These are phyloP conservation scores for Standfussiana lucernea DNA, from an alignment of 2,888 invertebrate genomes.

Conservation along the genomic window DNA sequence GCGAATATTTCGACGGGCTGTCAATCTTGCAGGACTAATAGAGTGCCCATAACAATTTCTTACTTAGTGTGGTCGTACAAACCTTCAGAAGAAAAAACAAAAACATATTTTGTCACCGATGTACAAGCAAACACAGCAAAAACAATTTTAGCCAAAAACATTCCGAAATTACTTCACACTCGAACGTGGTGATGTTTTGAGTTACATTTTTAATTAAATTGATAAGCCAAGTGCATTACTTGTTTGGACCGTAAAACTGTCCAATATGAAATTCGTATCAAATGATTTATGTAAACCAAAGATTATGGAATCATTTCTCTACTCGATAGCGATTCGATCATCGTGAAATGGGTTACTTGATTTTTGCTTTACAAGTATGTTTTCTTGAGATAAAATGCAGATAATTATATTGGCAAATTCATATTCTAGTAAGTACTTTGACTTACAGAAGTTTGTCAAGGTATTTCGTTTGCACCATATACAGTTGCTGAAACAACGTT, in stretches of 20 bases:
- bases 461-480: not conserved
- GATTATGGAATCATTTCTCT: not conserved
- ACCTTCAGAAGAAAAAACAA: constrained; percentile 41
- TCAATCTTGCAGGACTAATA: no score
- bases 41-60: no score
- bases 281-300: constrained; percentile 25
- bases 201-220: constrained; percentile 72
- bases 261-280: constrained; percentile 22
- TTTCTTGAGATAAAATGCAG: not conserved
- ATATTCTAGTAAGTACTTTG: not conserved
- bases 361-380: not conserved
- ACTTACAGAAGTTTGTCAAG: not conserved
- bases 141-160: constrained; percentile 70
- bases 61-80: not conserved
- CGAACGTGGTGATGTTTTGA: constrained; percentile 60
- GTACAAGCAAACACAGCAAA: constrained; percentile 42
- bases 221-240: constrained; percentile 67
- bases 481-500: not conserved
- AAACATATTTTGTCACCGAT: constrained; percentile 54
- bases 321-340: constrained; percentile 2
- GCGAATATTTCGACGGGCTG: no score
- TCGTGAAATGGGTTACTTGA: not conserved
- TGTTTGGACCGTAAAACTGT: constrained; percentile 41
- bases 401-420: no score
- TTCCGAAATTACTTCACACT: constrained; percentile 75